phyloP scores from a whole-genome alignment of 2,888 invertebrate genomes.

The Cosmia trapezina region DNA sequence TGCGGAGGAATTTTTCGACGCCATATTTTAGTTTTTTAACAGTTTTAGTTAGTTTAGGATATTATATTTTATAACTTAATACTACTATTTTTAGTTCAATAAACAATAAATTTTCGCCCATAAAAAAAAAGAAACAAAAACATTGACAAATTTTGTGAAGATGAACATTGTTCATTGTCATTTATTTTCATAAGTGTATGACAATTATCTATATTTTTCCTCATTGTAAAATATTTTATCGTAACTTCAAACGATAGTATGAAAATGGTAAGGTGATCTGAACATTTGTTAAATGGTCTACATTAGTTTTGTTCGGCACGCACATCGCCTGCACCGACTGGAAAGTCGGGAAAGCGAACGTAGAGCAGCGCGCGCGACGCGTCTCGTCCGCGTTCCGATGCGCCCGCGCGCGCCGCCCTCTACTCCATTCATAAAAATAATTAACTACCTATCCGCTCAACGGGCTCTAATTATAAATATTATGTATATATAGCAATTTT shows the following conservation, averaged over 20 bases:
- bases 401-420: conserved; percentile 70
- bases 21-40: no score
- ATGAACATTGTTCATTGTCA: conserved; percentile 18
- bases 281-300: conserved; percentile 62
- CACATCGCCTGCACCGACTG: conserved; percentile 66
- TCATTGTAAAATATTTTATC: conserved; percentile 8
- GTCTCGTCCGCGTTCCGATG: conserved; percentile 83
- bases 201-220: conserved; percentile 10
- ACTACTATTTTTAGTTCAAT: no score
- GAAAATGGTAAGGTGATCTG: conserved; percentile 20
- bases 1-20: no score
- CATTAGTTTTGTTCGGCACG: conserved; percentile 65
- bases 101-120: no score
- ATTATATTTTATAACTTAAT: no score
- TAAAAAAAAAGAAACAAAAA: no score
- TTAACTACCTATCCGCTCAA: conserved; percentile 66
- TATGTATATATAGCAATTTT: conserved; percentile 48
- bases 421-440: conserved; percentile 79
- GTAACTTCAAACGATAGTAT: not conserved
- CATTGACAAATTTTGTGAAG: conserved; percentile 10
- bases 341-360: conserved; percentile 87
- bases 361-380: conserved; percentile 70
- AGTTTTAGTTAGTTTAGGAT: no score
- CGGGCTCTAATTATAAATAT: conserved; percentile 54
- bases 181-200: conserved; percentile 1